Percentiles rank a stretch among this genome's conserved stretches.
Conservation (phyloP, 2,888 invertebrate species). For the Ditula angustiorana region DNA sequence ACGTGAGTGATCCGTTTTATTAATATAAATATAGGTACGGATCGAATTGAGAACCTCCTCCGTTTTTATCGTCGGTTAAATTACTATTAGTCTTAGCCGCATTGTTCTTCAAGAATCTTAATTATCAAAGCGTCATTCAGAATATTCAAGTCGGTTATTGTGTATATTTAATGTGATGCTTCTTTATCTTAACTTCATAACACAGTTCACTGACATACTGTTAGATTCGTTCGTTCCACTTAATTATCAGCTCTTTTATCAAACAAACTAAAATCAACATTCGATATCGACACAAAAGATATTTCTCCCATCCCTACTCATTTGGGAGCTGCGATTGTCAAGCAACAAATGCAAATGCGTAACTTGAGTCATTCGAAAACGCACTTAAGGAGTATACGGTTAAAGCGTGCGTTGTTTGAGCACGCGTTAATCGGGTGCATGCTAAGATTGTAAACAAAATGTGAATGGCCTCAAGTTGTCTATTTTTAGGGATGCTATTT, state of each 20-base stretch:
- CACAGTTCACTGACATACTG: slow-evolving; percentile 8
- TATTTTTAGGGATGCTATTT: slow-evolving; percentile 21
- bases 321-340: not conserved
- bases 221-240: not conserved
- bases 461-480: slow-evolving; percentile 11
- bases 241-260: not conserved
- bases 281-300: not conserved
- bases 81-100: no score
- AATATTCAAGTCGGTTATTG: not conserved
- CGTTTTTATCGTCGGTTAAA: no score
- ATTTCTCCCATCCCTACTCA: not conserved
- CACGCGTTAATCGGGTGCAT: not conserved
- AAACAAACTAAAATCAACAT: not conserved
- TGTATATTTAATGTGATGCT: not conserved
- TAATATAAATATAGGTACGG: no score
- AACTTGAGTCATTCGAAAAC: not conserved
- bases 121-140: no score
- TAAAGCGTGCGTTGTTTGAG: not conserved
- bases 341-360: not conserved
- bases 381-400: not conserved
- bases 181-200: not conserved
- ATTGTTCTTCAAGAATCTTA: no score
- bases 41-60: no score
- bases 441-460: not conserved
- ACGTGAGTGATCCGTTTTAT: no score